Conservation (phyloP, 2,113 vertebrate species). For the Chaenocephalus aceratus region DNA sequence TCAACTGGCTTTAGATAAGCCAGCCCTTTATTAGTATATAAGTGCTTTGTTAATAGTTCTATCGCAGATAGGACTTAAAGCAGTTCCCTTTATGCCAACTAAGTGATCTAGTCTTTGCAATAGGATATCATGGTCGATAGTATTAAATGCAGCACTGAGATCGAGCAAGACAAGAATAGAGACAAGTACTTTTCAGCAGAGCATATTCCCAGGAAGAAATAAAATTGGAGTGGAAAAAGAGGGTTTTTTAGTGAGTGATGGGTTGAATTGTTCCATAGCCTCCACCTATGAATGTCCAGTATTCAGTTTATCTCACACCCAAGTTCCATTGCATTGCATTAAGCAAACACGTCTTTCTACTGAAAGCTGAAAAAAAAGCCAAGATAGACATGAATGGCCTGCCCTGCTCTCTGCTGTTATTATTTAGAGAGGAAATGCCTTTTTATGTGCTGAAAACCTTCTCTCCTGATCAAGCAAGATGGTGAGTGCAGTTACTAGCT, state of each 20-base stretch:
- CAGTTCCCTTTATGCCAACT: too few relatives aligned
- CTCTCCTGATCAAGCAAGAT: constrained; percentile 32
- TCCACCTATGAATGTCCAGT: constrained; percentile 40
- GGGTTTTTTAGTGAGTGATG: constrained; percentile 33
- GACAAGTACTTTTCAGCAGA: neutral
- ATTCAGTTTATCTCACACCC: constrained; percentile 30
- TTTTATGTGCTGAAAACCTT: constrained; percentile 49
- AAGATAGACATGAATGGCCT: constrained; percentile 51
- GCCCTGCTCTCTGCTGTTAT: constrained; percentile 53
- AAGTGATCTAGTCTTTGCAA: too few relatives aligned
- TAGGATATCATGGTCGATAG: too few relatives aligned
- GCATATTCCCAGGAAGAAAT: constrained; percentile 47
- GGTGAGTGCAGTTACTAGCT: constrained; percentile 17
- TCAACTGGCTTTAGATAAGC: too few relatives aligned
- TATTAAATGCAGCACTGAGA: too few relatives aligned
- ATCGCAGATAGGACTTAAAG: too few relatives aligned
- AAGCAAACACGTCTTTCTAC: constrained; percentile 57
- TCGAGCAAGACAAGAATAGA: too few relatives aligned
- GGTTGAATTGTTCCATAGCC: constrained; percentile 39
- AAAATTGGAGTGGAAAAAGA: constrained; percentile 2
- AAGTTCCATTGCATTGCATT: constrained; percentile 18
- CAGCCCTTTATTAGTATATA: too few relatives aligned
- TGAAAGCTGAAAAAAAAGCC: constrained; percentile 56
- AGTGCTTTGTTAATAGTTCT: too few relatives aligned
- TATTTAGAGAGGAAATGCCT: constrained; percentile 57